Evolutionary conservation across 2,797 vertebrate genomes (phyloP).

Genomic region (Sebastes melanostomus): DNA sequence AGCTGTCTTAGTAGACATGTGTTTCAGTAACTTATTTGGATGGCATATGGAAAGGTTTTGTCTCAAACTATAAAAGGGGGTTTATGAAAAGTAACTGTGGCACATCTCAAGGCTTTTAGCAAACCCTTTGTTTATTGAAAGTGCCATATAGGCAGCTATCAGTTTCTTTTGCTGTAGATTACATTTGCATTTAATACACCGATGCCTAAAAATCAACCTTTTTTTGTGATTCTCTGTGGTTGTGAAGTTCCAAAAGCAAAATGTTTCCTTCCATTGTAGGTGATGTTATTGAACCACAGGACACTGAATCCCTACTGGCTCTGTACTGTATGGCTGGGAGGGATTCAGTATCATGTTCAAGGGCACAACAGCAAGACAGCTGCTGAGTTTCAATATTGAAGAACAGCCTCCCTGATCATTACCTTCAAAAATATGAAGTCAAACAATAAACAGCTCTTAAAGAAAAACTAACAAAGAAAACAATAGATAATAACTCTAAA

Average conservation of each 20-base stretch:
- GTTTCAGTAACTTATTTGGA: not conserved
- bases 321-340: constrained; percentile 11
- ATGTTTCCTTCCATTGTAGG: not conserved
- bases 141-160: not conserved
- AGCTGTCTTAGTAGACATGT: not conserved
- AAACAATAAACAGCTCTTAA: not conserved
- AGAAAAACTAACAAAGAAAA: not conserved
- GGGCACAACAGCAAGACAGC: constrained; percentile 16
- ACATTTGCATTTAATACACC: not conserved
- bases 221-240: not conserved
- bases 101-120: not conserved
- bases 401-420: not conserved
- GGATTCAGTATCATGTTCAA: constrained; percentile 51
- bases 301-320: constrained; percentile 38
- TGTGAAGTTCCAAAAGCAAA: constrained; percentile 11
- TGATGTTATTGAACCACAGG: constrained; percentile 50
- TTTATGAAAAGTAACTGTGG: not conserved
- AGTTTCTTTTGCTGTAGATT: not conserved
- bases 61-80: not conserved
- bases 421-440: not conserved
- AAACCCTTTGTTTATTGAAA: not conserved
- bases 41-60: not conserved
- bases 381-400: not conserved
- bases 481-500: not conserved
- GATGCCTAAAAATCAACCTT: not conserved